Conservation (phyloP, 2,113 vertebrate genomes). For the Phocoena sinus region DNA sequence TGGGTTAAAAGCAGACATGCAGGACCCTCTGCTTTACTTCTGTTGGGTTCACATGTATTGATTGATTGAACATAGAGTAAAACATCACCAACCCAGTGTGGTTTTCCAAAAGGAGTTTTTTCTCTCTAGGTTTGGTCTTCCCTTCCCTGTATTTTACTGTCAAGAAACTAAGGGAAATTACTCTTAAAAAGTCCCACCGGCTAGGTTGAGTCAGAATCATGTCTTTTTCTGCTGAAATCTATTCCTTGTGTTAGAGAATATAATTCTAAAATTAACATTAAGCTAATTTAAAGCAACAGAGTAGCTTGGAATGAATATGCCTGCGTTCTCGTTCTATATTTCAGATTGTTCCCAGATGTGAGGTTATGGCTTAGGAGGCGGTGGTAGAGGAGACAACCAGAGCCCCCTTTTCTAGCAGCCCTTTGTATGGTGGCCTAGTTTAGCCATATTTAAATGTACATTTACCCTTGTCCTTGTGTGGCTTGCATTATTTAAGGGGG, state of each 20-base stretch:
- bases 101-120: slow-evolving; percentile 14
- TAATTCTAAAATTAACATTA: slow-evolving; percentile 40
- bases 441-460: neutral
- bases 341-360: neutral
- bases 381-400: neutral
- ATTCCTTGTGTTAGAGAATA: slow-evolving; percentile 2
- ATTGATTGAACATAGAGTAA: neutral
- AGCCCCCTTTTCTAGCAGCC: neutral
- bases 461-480: neutral
- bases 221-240: slow-evolving; percentile 43
- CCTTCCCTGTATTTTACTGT: neutral
- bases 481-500: neutral
- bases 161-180: slow-evolving; percentile 43
- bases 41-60: neutral
- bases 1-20: neutral
- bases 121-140: neutral
- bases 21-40: neutral
- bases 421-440: neutral
- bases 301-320: neutral
- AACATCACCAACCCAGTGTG: neutral
- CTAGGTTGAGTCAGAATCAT: slow-evolving; percentile 38
- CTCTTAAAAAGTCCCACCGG: neutral
- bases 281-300: neutral
- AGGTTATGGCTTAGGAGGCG: neutral
- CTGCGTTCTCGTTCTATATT: neutral